A percentile compares a stretch with the other conserved stretches of the same genome.
Evolutionary conservation across 2,797 vertebrate species (phyloP).

Genomic region (Chiloscyllium punctatum): DNA sequence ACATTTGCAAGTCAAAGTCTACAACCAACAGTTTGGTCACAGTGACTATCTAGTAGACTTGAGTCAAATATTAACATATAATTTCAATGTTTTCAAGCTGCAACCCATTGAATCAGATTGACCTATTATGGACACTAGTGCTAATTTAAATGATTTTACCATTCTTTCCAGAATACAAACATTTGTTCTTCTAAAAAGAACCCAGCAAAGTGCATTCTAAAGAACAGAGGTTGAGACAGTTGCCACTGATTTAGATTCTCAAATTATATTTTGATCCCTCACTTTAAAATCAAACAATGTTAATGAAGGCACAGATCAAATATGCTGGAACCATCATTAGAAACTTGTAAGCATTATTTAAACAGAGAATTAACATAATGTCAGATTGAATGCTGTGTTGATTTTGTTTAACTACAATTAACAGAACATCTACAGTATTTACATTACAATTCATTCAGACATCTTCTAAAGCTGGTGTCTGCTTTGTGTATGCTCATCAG

Average conservation of each 20-base stretch:
- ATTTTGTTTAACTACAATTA: neutral
- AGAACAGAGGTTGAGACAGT: neutral
- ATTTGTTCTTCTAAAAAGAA: neutral
- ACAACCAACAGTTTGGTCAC: neutral
- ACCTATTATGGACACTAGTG: neutral
- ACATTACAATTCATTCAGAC: neutral
- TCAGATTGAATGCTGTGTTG: neutral
- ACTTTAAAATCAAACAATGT: neutral
- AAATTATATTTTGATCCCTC: neutral
- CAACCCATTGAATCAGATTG: neutral
- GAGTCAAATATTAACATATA: neutral
- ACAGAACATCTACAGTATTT: neutral
- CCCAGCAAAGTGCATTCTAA: neutral
- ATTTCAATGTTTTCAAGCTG: neutral
- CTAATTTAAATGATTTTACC: neutral
- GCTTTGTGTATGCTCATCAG: neutral
- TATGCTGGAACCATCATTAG: neutral
- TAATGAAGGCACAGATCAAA: neutral
- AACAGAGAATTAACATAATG: neutral
- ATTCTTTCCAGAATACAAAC: too few relatives aligned
- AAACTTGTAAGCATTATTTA: neutral
- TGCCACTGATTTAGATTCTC: neutral
- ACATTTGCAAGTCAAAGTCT: slow-evolving; percentile 3
- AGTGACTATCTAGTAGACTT: neutral
- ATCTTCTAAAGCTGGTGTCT: neutral